These are phyloP conservation scores for Holothuria leucospilota DNA, from an alignment of 53 echinoderm and acorn worm species.

Conservation along the genomic window DNA sequence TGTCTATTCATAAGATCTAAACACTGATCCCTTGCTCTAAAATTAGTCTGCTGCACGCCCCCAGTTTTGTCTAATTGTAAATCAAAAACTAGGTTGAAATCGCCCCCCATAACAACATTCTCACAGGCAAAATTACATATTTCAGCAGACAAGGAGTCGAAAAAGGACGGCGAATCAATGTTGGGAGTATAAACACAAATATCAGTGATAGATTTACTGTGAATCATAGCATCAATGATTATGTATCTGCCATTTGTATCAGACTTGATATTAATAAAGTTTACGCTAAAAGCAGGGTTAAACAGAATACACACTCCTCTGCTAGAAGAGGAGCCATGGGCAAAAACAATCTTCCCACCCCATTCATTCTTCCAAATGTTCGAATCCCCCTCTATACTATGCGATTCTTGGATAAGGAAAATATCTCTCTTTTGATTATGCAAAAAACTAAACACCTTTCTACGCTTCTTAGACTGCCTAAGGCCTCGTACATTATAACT, in stretches of 20 bases:
- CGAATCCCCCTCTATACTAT: too few species aligned
- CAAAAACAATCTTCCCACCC: too few species aligned
- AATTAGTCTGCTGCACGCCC: background rate
- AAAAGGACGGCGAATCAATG: background rate
- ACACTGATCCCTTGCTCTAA: slow-evolving; percentile 10
- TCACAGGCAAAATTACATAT: background rate
- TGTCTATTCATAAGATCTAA: background rate
- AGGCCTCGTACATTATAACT: too few species aligned
- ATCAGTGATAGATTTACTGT: background rate
- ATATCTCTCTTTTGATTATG: too few species aligned
- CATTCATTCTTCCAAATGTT: too few species aligned
- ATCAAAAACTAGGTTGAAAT: slow-evolving; percentile 20
- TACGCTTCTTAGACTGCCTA: too few species aligned
- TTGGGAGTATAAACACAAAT: background rate
- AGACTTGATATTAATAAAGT: too few species aligned
- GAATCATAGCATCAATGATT: too few species aligned
- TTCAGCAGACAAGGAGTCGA: background rate
- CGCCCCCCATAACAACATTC: background rate
- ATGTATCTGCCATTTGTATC: too few species aligned
- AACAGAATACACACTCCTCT: slow-evolving; percentile 1
- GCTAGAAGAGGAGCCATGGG: background rate
- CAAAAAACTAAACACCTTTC: too few species aligned
- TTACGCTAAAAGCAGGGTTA: too few species aligned
- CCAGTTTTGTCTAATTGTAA: slow-evolving; percentile 17
- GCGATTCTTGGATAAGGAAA: too few species aligned